Base-by-base conservation (phyloP, 1,140 invertebrate genomes). In the Hylaeus anthracinus region DNA sequence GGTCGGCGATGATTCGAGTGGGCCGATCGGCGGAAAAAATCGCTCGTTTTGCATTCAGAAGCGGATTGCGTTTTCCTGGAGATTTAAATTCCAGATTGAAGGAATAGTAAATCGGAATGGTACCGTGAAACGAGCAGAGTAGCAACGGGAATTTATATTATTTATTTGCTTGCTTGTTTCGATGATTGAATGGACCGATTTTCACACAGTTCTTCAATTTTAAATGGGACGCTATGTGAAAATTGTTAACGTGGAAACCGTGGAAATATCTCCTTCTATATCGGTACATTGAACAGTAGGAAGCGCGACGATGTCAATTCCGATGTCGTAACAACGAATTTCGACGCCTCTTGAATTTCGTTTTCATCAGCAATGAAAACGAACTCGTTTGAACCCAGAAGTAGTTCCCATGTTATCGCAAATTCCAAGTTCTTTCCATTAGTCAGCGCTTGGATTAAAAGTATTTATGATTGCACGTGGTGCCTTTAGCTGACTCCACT, bases 31-130 rank as follows among this genome's bases (percentile, higher is more conserved):
- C 45, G 71, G 26, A 1, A 55, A 14, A 37, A 45, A 41, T 70
- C 81, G 58, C 39, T 83, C 78, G 58, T 71, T 41, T 41, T n/a
- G 71, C 48, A 70, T 71, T 72, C 43, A 58, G 78, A 81, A 83
- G 75, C 61, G 56, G 5, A 2, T 55, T 37, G 26, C 26, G 55
- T 61, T 82, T 79, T 67, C 53, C 51, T 1, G 51, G 6, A 51
- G 10, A 2, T 51, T 48, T 53, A 61, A 48, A 55, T 64, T 4
- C 43, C 5, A 2, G 41, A 71, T n/a, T 1, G 14, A 14, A 26
- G 26, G 26, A 26, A 26, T 26, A 26, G 26, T 26, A 26, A 26
- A 26, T 26, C 26, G 26, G 26, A 26, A 26, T 26, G 26, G 26
- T 0, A 26, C 26, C 26, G 26, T 26, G 26, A 26, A 26, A 26